Conservation (phyloP, 23 tunicate species). For the Ascidia mentula region DNA sequence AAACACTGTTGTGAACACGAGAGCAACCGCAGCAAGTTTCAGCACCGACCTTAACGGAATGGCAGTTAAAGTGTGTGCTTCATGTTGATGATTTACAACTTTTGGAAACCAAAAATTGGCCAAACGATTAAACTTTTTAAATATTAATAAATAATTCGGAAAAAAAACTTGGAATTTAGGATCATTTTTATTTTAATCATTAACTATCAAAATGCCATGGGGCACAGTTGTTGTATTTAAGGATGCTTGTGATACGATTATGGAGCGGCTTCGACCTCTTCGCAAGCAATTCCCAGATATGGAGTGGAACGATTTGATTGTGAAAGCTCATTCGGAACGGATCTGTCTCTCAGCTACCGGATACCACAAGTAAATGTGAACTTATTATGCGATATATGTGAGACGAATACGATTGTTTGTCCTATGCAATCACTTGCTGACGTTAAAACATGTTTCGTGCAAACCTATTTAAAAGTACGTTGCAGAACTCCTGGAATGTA, state of each 20-base stretch:
- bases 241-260: slow-evolving; percentile 68
- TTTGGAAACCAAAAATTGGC: too few species aligned
- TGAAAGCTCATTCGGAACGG: slow-evolving; percentile 51
- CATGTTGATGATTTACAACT: neutral
- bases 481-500: slow-evolving; percentile 66
- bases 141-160: too few species aligned
- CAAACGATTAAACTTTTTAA: too few species aligned
- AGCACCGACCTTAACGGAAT: slow-evolving; percentile 81
- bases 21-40: slow-evolving; percentile 76
- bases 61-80: slow-evolving; percentile 74
- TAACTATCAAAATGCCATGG: too few species aligned
- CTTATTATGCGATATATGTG: too few species aligned
- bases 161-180: too few species aligned
- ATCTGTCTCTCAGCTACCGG: slow-evolving; percentile 66
- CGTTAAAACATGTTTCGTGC: too few species aligned
- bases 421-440: too few species aligned
- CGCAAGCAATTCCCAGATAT: slow-evolving; percentile 32
- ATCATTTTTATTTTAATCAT: too few species aligned
- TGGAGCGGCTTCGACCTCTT: slow-evolving; percentile 50
- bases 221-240: too few species aligned
- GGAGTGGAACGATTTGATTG: slow-evolving; percentile 43
- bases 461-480: too few species aligned
- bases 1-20: slow-evolving; percentile 79
- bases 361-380: slow-evolving; percentile 61
- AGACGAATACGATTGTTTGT: too few species aligned